Conservation (phyloP, 2,113 vertebrate species). For the Vombatus ursinus region DNA sequence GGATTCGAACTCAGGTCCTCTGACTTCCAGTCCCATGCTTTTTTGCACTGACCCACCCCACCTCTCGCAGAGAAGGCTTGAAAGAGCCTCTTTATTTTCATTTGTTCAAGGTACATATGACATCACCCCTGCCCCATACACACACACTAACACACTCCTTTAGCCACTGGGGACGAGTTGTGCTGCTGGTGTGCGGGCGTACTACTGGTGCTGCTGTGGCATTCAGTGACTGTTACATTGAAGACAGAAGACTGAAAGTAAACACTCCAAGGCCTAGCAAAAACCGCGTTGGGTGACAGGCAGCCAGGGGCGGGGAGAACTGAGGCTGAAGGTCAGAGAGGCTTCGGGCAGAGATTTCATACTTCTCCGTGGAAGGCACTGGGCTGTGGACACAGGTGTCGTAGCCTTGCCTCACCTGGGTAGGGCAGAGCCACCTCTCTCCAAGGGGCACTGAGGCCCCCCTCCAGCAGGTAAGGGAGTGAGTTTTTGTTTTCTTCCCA, state of each 20-base stretch:
- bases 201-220: too few relatives aligned
- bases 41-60: background rate
- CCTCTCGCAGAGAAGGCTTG: background rate
- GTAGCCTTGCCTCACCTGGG: accelerated
- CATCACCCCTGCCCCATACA: background rate
- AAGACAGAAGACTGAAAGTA: slow-evolving; percentile 36
- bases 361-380: background rate
- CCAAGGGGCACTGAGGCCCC: background rate
- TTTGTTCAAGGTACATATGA: background rate
- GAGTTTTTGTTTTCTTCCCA: background rate
- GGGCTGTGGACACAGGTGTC: background rate
- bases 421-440: slow-evolving; percentile 6
- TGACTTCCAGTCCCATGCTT: background rate
- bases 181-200: too few relatives aligned
- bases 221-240: background rate
- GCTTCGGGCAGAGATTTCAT: slow-evolving; percentile 31
- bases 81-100: background rate
- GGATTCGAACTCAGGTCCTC: background rate
- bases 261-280: slow-evolving; percentile 34
- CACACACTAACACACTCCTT: background rate
- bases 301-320: slow-evolving; percentile 21
- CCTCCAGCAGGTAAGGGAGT: slow-evolving; percentile 77
- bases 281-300: slow-evolving; percentile 29
- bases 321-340: slow-evolving; percentile 73
- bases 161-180: background rate